These are phyloP conservation scores for Glareola pratincola DNA, from an alignment of 2,113 vertebrate genomes.

Conservation along the genomic window DNA sequence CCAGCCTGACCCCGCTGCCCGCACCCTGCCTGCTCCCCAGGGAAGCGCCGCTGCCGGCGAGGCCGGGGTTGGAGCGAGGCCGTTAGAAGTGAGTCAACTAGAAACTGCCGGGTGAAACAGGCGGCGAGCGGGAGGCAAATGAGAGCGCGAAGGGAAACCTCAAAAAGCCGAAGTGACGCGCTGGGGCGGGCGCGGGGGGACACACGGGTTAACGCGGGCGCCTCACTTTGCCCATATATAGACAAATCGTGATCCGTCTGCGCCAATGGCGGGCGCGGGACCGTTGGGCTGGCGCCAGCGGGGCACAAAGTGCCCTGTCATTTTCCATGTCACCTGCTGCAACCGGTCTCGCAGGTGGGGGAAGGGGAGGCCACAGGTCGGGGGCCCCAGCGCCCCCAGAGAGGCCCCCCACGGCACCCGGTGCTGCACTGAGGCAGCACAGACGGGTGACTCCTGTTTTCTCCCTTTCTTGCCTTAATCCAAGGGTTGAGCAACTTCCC, in stretches of 20 bases:
- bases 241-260: slow-evolving; percentile 39
- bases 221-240: slow-evolving; percentile 69
- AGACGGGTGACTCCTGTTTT: background rate
- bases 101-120: slow-evolving; percentile 67
- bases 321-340: slow-evolving; percentile 19
- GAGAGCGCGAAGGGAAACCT: slow-evolving; percentile 71
- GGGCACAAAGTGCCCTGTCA: background rate
- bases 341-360: background rate
- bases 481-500: fast-evolving
- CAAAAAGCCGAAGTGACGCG: slow-evolving; percentile 72
- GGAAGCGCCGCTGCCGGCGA: background rate
- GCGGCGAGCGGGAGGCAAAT: slow-evolving; percentile 9
- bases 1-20: background rate
- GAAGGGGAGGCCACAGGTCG: background rate
- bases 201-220: background rate
- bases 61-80: background rate
- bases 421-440: fast-evolving
- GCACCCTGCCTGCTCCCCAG: background rate
- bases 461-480: background rate
- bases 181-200: background rate
- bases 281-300: background rate
- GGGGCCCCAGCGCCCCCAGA: fast-evolving
- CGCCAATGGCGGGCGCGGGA: slow-evolving; percentile 27
- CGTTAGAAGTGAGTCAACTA: slow-evolving; percentile 77
- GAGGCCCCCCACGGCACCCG: fast-evolving